Evolutionary conservation across 1,140 invertebrate species (phyloP), one percentile per base, ranked within the genome.

Genomic region (Caenorhabditis tropicalis): DNA sequence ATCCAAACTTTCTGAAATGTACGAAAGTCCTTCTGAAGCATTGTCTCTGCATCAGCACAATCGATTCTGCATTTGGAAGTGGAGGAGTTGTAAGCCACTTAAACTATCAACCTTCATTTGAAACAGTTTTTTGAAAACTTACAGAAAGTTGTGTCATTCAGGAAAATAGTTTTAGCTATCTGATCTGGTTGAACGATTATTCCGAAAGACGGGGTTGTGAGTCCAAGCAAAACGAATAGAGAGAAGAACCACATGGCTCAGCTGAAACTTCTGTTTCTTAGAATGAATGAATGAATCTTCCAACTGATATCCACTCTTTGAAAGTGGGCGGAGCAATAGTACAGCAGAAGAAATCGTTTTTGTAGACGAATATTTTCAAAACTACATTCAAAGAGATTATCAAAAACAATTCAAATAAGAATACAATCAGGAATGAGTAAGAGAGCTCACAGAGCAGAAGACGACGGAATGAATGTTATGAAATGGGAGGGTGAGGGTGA

Each of bases 321-420:
- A 27, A 27, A 10, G 31, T 7, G 65, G 65, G 65, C 65, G 65
- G 65, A 43, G 65, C 65, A 39, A 74, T 74, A 74, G 65, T 74
- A 74, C 33, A 39, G 65, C 36, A 39, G 65, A 21, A 43, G 15
- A 33, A 43, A 43, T 15, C 2, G 16, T 74, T 43, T 29, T 74
- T 21, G 6, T 74, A 29, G 6, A 27, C 3, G 3, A 46, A 29
- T 3, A 12, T 74, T 10, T n/a, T 5, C 6, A 43, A 74, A 16
- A 74, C 65, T 74, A 74, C 65, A 74, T 74, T 74, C 65, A n/a
- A 27, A 74, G 33, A 31, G 65, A 33, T 74, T 74, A 74, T 74
- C 33, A 74, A 74, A 74, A 74, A 74, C 65, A 74, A 74, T 46
- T 24, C 65, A 3, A 19, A 0, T 19, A 1, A 74, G 65, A 74